Conservation (phyloP, 2,113 vertebrate genomes). For the Cryptotis parvus region DNA sequence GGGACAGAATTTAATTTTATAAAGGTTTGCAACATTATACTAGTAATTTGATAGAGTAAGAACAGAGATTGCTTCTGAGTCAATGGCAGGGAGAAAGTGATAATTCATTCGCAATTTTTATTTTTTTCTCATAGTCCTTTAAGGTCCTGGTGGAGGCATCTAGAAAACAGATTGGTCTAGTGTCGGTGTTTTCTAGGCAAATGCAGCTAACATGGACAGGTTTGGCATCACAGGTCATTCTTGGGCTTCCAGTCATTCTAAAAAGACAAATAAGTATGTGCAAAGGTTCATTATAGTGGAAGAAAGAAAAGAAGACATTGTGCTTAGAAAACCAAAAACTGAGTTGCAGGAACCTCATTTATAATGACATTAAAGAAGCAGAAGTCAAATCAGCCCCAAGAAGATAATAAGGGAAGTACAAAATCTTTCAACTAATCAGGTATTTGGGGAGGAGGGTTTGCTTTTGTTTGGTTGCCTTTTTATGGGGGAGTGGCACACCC, state of each 20-base stretch:
- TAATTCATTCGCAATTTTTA: not conserved
- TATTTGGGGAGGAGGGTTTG: no score
- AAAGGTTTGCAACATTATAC: not conserved
- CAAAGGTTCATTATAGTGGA: no score
- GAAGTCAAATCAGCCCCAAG: not conserved
- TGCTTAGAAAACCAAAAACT: not conserved
- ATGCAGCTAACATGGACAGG: not conserved
- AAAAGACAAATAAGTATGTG: not conserved
- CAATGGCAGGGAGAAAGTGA: not conserved
- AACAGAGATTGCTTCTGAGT: not conserved
- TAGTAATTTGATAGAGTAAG: not conserved
- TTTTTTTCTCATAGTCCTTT: not conserved
- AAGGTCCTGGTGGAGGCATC: not conserved
- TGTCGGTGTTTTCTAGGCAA: not conserved
- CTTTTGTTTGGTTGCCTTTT: no score
- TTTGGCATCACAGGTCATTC: not conserved
- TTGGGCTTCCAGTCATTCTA: not conserved
- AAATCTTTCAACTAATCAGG: no score
- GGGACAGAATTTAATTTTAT: not conserved
- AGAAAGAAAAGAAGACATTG: not conserved
- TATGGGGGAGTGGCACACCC: no score
- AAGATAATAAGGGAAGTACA: not conserved
- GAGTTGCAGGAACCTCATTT: not conserved
- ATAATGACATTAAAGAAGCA: not conserved
- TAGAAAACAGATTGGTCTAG: not conserved